Conservation (phyloP, 2,113 vertebrate species). For the Melierax canorus region DNA sequence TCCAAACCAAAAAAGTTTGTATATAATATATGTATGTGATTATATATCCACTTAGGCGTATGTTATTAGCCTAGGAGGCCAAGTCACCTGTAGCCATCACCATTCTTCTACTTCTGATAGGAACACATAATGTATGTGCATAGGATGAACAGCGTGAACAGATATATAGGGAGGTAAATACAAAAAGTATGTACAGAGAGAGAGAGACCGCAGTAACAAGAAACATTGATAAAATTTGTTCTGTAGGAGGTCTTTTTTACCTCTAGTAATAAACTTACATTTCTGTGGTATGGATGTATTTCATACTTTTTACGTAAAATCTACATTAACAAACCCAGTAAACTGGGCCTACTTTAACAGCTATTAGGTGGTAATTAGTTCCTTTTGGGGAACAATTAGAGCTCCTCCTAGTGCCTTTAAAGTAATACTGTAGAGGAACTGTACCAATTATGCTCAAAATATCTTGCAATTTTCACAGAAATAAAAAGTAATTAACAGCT, state of each 20-base stretch:
- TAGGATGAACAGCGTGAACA: neutral
- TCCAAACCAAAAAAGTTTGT: neutral
- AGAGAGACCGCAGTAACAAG: neutral
- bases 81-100: neutral
- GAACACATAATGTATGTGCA: neutral
- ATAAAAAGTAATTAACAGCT: conserved; percentile 47
- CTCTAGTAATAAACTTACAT: neutral
- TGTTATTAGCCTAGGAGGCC: neutral
- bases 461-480: conserved; percentile 29
- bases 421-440: neutral
- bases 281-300: neutral
- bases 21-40: neutral
- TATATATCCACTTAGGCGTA: neutral
- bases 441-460: neutral
- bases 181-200: neutral
- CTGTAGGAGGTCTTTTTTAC: neutral
- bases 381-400: conserved; percentile 22
- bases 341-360: neutral
- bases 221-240: neutral
- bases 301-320: neutral
- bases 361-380: neutral
- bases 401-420: conserved; percentile 30
- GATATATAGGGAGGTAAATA: neutral
- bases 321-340: neutral
- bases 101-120: neutral